Evolutionary conservation across 2,113 vertebrate species (phyloP).

Genomic region (Petrocephalus zakoni): DNA sequence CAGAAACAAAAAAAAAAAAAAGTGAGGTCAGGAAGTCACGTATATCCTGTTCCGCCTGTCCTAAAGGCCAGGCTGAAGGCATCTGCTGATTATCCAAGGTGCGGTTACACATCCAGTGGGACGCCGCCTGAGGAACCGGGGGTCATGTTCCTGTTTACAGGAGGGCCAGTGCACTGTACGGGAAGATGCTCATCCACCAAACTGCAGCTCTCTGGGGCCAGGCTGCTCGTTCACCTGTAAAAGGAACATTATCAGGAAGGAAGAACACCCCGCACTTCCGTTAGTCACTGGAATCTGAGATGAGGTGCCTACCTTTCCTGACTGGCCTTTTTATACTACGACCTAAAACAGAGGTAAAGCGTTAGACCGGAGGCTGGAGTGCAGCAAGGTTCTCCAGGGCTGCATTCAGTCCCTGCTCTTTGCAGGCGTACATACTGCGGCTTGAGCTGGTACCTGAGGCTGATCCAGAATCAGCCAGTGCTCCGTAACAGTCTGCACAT

Average conservation of each 20-base stretch:
- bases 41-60: constrained; percentile 17
- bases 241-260: neutral
- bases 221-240: neutral
- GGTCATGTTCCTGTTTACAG: neutral
- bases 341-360: constrained; percentile 10
- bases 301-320: constrained; percentile 8
- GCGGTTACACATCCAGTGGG: neutral
- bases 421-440: neutral
- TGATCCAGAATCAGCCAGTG: constrained; percentile 86
- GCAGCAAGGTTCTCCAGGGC: neutral
- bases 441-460: constrained; percentile 41
- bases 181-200: neutral
- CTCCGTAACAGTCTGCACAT: constrained; percentile 76
- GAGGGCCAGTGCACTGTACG: neutral
- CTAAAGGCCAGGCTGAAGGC: neutral
- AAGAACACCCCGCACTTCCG: neutral
- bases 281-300: neutral
- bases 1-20: neutral
- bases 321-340: neutral
- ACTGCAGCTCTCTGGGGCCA: neutral
- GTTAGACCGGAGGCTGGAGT: neutral
- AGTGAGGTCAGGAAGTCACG: neutral
- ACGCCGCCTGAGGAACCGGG: constrained; percentile 19
- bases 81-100: neutral
- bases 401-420: neutral